Percentiles rank a stretch among this genome's conserved stretches.
These are phyloP conservation scores for Dastarcus helophoroides DNA, from an alignment of 2,888 invertebrate genomes.

Conservation along the genomic window DNA sequence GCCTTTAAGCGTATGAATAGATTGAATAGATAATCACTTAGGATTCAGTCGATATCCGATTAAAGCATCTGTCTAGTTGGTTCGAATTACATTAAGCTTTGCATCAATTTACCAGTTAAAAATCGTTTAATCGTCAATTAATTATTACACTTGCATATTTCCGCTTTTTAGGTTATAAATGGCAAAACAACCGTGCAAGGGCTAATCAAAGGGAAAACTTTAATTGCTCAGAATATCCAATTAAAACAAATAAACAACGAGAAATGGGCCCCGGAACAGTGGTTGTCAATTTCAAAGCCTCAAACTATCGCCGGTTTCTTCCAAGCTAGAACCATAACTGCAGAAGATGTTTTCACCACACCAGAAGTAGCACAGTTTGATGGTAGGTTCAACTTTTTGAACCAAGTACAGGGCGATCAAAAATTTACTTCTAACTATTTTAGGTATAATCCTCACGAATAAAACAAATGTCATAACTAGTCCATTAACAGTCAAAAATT, in stretches of 20 bases:
- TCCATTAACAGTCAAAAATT: conserved; percentile 15
- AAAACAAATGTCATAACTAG: conserved; percentile 17
- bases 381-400: too few relatives aligned
- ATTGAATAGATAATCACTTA: too few relatives aligned
- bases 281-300: conserved; percentile 23
- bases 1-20: too few relatives aligned
- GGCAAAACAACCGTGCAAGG: conserved; percentile 19
- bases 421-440: conserved; percentile 20
- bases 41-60: too few relatives aligned
- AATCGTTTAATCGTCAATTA: too few relatives aligned
- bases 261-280: conserved; percentile 23
- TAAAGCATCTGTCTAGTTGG: too few relatives aligned
- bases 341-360: conserved; percentile 16
- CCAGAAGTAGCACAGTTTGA: conserved; percentile 17
- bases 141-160: too few relatives aligned
- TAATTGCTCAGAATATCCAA: conserved; percentile 18
- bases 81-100: too few relatives aligned
- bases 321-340: conserved; percentile 15
- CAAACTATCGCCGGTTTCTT: conserved; percentile 25
- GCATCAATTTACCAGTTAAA: too few relatives aligned
- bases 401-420: too few relatives aligned
- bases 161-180: conserved; percentile 21
- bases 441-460: conserved; percentile 17
- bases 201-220: conserved; percentile 13
- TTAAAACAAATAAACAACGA: conserved; percentile 21